Evolutionary conservation across 2,797 vertebrate species (phyloP).

Genomic region (Craterocephalus amniculus): DNA sequence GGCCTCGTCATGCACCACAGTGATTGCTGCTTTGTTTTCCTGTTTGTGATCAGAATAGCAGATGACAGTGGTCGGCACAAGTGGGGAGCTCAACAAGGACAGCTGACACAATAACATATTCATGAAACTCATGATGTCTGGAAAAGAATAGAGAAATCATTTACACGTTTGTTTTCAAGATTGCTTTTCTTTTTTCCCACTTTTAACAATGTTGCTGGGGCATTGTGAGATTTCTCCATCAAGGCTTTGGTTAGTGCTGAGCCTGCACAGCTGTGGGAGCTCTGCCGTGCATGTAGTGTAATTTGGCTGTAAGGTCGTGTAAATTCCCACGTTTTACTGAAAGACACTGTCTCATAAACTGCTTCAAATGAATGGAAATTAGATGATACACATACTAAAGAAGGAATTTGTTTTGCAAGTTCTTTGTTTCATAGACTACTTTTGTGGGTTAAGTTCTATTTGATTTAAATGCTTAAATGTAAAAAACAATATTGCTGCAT

Average conservation of each 20-base stretch:
- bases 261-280: constrained; percentile 21
- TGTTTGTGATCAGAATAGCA: constrained; percentile 75
- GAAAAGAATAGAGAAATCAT: constrained; percentile 60
- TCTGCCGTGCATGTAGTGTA: constrained; percentile 21
- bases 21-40: constrained; percentile 81
- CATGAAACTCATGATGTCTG: constrained; percentile 58
- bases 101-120: constrained; percentile 60
- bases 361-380: constrained; percentile 29
- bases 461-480: too few species aligned
- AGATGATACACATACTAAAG: constrained; percentile 8
- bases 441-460: neutral
- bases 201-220: constrained; percentile 54
- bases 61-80: constrained; percentile 66
- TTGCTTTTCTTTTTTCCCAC: constrained; percentile 41
- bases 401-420: constrained; percentile 3
- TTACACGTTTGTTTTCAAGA: constrained; percentile 64
- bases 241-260: constrained; percentile 49
- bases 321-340: constrained; percentile 26
- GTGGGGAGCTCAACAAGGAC: constrained; percentile 58
- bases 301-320: constrained; percentile 28
- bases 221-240: constrained; percentile 44
- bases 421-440: neutral
- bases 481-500: too few species aligned
- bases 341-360: neutral
- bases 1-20: constrained; percentile 64